These are phyloP conservation scores for Fundulus diaphanus DNA, from an alignment of 2,797 vertebrate genomes.

Conservation along the genomic window DNA sequence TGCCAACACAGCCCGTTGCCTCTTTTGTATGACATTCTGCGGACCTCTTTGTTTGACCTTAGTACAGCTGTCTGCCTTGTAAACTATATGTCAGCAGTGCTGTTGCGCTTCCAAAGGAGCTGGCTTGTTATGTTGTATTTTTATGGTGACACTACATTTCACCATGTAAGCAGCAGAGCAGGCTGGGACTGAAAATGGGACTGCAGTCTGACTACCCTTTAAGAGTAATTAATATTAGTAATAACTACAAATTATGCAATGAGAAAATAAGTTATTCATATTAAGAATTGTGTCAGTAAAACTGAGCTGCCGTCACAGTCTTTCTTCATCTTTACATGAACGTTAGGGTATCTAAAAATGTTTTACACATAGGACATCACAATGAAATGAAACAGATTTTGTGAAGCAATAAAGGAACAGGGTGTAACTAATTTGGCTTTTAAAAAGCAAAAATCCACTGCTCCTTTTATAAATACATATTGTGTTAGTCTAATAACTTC, in stretches of 20 bases:
- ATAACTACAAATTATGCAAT: background rate
- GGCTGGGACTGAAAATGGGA: background rate
- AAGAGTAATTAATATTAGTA: background rate
- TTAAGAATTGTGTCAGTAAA: background rate
- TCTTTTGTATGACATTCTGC: slow-evolving; percentile 55
- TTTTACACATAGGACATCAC: background rate
- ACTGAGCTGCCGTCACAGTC: background rate
- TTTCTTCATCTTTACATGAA: background rate
- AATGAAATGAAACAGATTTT: background rate
- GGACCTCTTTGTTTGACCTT: slow-evolving; percentile 55
- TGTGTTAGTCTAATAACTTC: too few species aligned
- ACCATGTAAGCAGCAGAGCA: background rate
- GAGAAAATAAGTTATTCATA: background rate
- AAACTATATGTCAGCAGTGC: slow-evolving; percentile 45
- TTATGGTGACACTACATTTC: background rate
- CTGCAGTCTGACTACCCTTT: background rate
- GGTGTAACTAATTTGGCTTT: too few species aligned
- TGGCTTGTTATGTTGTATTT: background rate
- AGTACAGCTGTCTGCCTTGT: slow-evolving; percentile 70
- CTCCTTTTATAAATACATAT: too few species aligned
- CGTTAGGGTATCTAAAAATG: background rate
- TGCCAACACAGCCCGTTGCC: slow-evolving; percentile 29
- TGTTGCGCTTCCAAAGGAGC: background rate
- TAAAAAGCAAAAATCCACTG: too few species aligned
- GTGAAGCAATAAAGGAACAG: too few species aligned